Conservation (phyloP, 2,888 invertebrate genomes). For the Ormia ochracea region DNA sequence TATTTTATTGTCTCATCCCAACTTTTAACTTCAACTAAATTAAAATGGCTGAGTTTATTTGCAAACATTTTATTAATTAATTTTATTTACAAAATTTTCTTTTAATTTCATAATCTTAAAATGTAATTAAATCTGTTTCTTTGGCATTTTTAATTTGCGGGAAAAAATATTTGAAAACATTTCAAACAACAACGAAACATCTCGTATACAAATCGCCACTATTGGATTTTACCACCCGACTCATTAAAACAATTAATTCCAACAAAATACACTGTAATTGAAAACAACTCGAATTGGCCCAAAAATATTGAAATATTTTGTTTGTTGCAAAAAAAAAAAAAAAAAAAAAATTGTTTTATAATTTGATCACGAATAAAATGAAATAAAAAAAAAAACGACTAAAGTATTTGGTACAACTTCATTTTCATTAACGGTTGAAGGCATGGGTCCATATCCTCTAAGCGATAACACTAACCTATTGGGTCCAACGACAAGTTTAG, state of each 20-base stretch:
- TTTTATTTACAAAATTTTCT: conserved; percentile 29
- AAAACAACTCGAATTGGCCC: conserved; percentile 42
- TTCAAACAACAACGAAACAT: conserved; percentile 38
- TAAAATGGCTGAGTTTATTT: conserved; percentile 1
- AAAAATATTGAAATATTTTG: conserved; percentile 29
- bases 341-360: conserved; percentile 26
- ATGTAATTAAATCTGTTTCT: conserved; percentile 46
- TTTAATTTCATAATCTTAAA: conserved; percentile 46
- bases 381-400: conserved; percentile 64
- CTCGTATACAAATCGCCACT: conserved; percentile 25
- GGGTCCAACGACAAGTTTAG: conserved; percentile 75
- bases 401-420: conserved; percentile 77
- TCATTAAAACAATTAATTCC: conserved; percentile 23
- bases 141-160: conserved; percentile 62
- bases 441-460: conserved; percentile 78
- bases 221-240: conserved; percentile 46
- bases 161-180: conserved; percentile 36
- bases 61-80: conserved; percentile 35
- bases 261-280: conserved; percentile 27
- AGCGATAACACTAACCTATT: conserved; percentile 77
- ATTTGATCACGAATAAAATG: conserved; percentile 57
- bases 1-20: not conserved
- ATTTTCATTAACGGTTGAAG: conserved; percentile 78
- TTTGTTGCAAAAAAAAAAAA: conserved; percentile 49
- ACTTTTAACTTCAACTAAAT: not conserved